Conservation (phyloP, 2,888 invertebrate genomes). For the Heliothis peltigera region DNA sequence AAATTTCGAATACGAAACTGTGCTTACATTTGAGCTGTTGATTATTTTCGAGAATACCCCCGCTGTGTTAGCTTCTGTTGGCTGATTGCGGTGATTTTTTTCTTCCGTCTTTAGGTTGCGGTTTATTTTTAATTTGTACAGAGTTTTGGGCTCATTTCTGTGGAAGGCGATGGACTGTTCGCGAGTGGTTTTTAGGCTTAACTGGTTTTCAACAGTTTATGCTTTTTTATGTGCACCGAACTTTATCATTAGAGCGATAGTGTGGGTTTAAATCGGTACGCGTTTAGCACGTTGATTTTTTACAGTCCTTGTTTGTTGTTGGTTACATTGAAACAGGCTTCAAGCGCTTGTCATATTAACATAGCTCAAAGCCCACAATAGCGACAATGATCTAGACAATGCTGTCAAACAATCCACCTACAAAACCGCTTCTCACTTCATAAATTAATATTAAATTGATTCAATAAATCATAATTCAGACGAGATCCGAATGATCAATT, state of each 20-base stretch:
- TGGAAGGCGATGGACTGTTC: constrained; percentile 50
- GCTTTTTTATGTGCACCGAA: constrained; percentile 15
- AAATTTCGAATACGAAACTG: constrained; percentile 68
- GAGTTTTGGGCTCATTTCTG: constrained; percentile 36
- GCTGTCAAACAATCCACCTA: constrained; percentile 37
- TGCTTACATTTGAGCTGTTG: constrained; percentile 82
- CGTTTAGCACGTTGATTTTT: constrained; percentile 3
- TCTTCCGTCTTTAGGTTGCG: constrained; percentile 60
- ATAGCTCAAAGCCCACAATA: constrained; percentile 15
- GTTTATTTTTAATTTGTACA: constrained; percentile 64
- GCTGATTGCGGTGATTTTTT: constrained; percentile 79
- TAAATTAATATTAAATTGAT: constrained; percentile 60
- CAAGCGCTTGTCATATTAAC: constrained; percentile 39
- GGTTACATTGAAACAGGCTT: constrained; percentile 6
- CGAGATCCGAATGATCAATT: constrained; percentile 75
- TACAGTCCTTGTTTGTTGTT: constrained; percentile 6
- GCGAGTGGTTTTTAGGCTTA: constrained; percentile 31
- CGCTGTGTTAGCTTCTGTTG: constrained; percentile 81
- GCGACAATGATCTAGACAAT: constrained; percentile 39
- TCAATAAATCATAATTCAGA: constrained; percentile 61
- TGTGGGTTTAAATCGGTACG: constrained; percentile 8
- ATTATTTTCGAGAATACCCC: constrained; percentile 85
- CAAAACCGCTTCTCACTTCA: constrained; percentile 50
- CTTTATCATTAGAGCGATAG: constrained; percentile 5
- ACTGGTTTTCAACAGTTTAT: constrained; percentile 59